These are phyloP conservation scores for Noctuana brunneofusca DNA, from an alignment of 2,888 invertebrate species.

Conservation along the genomic window DNA sequence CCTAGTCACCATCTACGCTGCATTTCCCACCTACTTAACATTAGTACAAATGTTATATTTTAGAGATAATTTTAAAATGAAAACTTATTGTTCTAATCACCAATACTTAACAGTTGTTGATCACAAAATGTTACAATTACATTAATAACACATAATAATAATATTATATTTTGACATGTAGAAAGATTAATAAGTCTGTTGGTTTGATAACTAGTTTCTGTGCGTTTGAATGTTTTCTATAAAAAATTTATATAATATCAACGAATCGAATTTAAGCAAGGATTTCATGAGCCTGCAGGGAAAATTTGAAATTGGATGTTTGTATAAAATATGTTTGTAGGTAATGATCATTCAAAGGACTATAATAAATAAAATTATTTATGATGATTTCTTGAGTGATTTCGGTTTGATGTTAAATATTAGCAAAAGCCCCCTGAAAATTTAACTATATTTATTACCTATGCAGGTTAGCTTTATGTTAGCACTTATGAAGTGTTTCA, in stretches of 20 bases:
- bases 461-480: not conserved
- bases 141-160: not conserved
- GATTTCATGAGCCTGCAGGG: too few relatives aligned
- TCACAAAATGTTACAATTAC: not conserved
- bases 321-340: not conserved
- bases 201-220: not conserved
- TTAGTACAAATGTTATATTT: conserved; percentile 20
- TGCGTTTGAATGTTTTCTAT: not conserved
- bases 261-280: not conserved
- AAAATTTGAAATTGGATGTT: too few relatives aligned
- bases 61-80: not conserved
- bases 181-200: not conserved
- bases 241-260: not conserved
- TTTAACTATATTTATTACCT: not conserved
- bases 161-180: not conserved
- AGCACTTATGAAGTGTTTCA: conserved; percentile 14
- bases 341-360: not conserved
- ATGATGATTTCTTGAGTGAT: not conserved
- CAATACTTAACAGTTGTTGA: not conserved
- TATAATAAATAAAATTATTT: not conserved
- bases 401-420: not conserved
- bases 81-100: not conserved
- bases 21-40: conserved; percentile 31
- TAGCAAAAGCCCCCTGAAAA: not conserved
- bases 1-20: conserved; percentile 35